Conservation (phyloP, 2,888 invertebrate species). For the Parascotia fuliginaria region DNA sequence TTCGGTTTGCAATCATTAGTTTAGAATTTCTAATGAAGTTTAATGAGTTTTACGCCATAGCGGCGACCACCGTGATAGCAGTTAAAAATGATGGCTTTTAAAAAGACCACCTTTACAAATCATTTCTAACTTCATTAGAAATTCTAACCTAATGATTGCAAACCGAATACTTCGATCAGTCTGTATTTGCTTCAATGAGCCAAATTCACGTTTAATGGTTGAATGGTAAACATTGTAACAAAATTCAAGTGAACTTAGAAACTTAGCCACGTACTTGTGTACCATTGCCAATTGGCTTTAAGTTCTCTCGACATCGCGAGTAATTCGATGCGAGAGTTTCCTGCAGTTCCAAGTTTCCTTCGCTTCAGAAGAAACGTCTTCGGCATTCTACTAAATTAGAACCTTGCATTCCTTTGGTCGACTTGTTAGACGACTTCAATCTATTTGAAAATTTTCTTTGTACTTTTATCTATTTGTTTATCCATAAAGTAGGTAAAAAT, state of each 20-base stretch:
- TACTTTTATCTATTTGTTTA: too few relatives aligned
- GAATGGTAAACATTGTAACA: background rate
- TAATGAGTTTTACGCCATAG: too few relatives aligned
- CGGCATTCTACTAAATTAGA: background rate
- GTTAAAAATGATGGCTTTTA: too few relatives aligned
- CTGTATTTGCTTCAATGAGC: background rate
- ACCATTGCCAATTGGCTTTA: constrained; percentile 3
- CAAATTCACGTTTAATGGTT: background rate
- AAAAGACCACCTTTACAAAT: too few relatives aligned
- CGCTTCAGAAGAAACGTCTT: background rate
- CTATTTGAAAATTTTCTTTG: too few relatives aligned
- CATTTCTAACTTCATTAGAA: too few relatives aligned
- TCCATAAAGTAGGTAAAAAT: too few relatives aligned
- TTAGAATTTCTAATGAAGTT: too few relatives aligned
- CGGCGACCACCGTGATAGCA: too few relatives aligned
- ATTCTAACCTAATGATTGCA: too few relatives aligned
- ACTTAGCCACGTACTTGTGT: background rate
- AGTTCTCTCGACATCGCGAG: constrained; percentile 2
- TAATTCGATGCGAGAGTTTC: background rate
- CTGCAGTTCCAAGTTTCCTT: background rate
- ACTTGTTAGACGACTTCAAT: background rate
- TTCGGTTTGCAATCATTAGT: too few relatives aligned
- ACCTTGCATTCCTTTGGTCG: background rate
- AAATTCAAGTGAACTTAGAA: background rate
- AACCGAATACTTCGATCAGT: too few relatives aligned